Percentiles rank a stretch among this genome's conserved stretches.
Conservation (phyloP, 35 echinoderm and acorn worm species). For the Stichopus chloronotus region DNA sequence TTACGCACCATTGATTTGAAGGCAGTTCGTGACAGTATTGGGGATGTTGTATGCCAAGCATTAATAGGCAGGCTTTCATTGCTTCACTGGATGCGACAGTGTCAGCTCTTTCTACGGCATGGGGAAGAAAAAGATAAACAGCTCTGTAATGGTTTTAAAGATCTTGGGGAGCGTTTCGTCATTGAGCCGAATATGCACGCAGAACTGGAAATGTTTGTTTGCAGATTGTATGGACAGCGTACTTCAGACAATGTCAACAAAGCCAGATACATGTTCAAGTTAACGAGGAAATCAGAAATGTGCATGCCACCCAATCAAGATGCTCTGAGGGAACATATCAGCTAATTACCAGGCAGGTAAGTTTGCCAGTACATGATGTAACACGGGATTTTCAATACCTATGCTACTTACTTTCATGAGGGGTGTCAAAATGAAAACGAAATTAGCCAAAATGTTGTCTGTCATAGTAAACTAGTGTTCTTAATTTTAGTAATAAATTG, state of each 20-base stretch:
- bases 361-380: neutral
- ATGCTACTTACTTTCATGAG: neutral
- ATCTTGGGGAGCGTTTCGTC: slow-evolving; percentile 50
- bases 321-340: slow-evolving; percentile 62
- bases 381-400: neutral
- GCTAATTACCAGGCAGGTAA: slow-evolving; percentile 62
- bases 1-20: slow-evolving; percentile 55
- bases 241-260: slow-evolving; percentile 45
- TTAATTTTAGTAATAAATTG: no score
- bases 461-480: no score
- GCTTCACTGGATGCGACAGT: slow-evolving; percentile 34
- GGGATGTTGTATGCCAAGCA: neutral
- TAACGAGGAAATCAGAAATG: slow-evolving; percentile 49
- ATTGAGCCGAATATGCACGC: slow-evolving; percentile 6
- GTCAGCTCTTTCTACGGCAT: slow-evolving; percentile 61
- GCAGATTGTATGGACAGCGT: slow-evolving; percentile 63
- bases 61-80: slow-evolving; percentile 22
- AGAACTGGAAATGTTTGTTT: slow-evolving; percentile 58
- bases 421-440: neutral
- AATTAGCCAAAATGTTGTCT: no score
- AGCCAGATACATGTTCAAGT: slow-evolving; percentile 68
- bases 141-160: slow-evolving; percentile 30
- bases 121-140: slow-evolving; percentile 59
- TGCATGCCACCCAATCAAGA: slow-evolving; percentile 77
- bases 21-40: neutral